Conservation (phyloP, 2,888 invertebrate genomes). For the Hedya salicella region DNA sequence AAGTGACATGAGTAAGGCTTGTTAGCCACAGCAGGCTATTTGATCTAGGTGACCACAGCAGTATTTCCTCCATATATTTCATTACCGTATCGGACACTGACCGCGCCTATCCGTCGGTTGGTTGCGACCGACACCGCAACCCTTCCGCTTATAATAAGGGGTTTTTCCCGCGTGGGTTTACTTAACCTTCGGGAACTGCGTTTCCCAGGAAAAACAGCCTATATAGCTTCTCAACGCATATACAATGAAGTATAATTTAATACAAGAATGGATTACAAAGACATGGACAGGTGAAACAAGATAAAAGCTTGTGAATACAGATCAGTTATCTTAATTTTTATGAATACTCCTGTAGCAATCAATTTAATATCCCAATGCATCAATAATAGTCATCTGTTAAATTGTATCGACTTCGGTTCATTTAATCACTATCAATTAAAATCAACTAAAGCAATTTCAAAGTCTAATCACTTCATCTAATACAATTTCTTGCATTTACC, state of each 20-base stretch:
- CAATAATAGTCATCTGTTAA: background rate
- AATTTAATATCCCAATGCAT: too few relatives aligned
- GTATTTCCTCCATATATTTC: slow-evolving; percentile 11
- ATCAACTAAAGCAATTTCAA: background rate
- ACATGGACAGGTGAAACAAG: too few relatives aligned
- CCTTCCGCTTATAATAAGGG: slow-evolving; percentile 23
- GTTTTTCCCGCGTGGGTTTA: too few relatives aligned
- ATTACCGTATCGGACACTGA: slow-evolving; percentile 21
- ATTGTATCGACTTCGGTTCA: background rate
- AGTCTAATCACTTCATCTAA: background rate
- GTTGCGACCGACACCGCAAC: slow-evolving; percentile 8
- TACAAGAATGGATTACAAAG: too few relatives aligned
- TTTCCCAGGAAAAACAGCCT: too few relatives aligned
- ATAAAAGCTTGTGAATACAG: too few relatives aligned
- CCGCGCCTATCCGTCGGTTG: slow-evolving; percentile 21
- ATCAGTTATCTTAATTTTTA: too few relatives aligned
- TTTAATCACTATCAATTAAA: background rate
- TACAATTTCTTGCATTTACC: slow-evolving; percentile 2
- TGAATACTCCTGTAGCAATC: too few relatives aligned
- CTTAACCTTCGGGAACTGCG: too few relatives aligned
- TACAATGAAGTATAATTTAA: too few relatives aligned
- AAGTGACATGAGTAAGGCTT: background rate
- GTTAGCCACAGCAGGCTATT: slow-evolving; percentile 2
- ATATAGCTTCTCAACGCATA: too few relatives aligned
- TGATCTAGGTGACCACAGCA: slow-evolving; percentile 17